A percentile compares a stretch with the other conserved stretches of the same genome.
phyloP scores from a whole-genome alignment of 2,888 invertebrate species.

The Panopea generosa region DNA sequence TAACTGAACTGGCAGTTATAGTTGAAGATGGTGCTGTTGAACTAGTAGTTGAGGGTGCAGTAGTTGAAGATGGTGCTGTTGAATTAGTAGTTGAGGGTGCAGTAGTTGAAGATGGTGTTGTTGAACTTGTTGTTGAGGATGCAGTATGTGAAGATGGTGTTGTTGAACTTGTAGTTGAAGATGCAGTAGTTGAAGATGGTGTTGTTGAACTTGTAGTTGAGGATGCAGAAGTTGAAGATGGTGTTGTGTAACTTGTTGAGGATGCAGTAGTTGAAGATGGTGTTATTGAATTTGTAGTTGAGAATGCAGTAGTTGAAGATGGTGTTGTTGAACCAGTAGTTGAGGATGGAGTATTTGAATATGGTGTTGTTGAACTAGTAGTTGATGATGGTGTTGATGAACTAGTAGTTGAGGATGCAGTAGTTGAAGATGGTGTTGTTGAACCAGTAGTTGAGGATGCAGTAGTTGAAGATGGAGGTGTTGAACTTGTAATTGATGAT shows the following conservation, averaged over 20 bases:
- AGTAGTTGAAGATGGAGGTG: slow-evolving; percentile 2
- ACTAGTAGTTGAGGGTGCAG: too few relatives aligned
- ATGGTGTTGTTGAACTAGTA: too few relatives aligned
- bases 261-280: too few relatives aligned
- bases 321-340: background rate
- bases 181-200: background rate
- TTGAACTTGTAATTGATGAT: background rate
- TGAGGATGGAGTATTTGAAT: slow-evolving; percentile 2
- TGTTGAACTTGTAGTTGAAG: background rate
- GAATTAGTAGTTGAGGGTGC: too few relatives aligned
- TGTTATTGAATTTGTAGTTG: too few relatives aligned
- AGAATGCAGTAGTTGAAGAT: too few relatives aligned
- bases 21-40: too few relatives aligned
- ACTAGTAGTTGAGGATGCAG: slow-evolving; percentile 3
- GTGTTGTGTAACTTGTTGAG: too few relatives aligned
- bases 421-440: slow-evolving; percentile 7
- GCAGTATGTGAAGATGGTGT: background rate
- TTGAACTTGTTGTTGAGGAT: slow-evolving; percentile 1
- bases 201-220: background rate
- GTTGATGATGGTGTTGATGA: too few relatives aligned
- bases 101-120: slow-evolving; percentile 9
- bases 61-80: too few relatives aligned
- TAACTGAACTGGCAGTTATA: too few relatives aligned
- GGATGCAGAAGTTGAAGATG: too few relatives aligned
- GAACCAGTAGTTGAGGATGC: background rate